Conservation (phyloP, 2,113 vertebrate genomes). For the Limnothrissa miodon region DNA sequence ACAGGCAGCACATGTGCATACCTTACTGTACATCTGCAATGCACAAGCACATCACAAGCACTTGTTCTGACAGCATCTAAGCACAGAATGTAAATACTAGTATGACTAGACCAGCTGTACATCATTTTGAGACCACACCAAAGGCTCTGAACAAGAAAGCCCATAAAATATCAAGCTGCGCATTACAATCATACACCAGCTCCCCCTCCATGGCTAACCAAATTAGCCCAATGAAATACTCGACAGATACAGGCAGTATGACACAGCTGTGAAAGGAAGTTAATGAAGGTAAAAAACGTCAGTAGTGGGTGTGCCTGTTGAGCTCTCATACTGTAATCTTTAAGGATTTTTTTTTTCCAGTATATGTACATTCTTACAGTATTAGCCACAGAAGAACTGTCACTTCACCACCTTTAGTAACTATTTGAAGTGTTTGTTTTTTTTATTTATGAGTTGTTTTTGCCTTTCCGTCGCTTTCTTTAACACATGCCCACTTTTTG, state of each 20-base stretch:
- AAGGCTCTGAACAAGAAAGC: background rate
- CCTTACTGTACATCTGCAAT: background rate
- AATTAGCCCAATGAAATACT: background rate
- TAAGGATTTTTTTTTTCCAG: too few relatives aligned
- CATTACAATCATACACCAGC: background rate
- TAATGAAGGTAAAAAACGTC: background rate
- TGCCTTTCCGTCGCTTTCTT: conserved; percentile 56
- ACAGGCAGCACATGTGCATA: background rate
- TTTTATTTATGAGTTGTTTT: conserved; percentile 49
- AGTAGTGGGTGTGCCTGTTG: background rate
- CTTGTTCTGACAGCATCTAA: background rate
- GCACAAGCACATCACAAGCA: background rate
- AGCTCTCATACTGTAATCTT: background rate
- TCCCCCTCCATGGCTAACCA: background rate
- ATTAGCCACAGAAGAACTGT: conserved; percentile 27
- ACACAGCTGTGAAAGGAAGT: background rate
- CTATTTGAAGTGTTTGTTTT: conserved; percentile 47
- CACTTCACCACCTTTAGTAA: background rate
- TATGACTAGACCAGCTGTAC: background rate
- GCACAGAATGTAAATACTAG: background rate
- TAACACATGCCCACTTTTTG: conserved; percentile 44
- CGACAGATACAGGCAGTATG: background rate
- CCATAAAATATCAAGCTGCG: background rate
- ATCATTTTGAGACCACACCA: background rate
- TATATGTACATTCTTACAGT: too few relatives aligned